Evolutionary conservation across 2,797 vertebrate species (phyloP).

Genomic region (Tinamus major): DNA sequence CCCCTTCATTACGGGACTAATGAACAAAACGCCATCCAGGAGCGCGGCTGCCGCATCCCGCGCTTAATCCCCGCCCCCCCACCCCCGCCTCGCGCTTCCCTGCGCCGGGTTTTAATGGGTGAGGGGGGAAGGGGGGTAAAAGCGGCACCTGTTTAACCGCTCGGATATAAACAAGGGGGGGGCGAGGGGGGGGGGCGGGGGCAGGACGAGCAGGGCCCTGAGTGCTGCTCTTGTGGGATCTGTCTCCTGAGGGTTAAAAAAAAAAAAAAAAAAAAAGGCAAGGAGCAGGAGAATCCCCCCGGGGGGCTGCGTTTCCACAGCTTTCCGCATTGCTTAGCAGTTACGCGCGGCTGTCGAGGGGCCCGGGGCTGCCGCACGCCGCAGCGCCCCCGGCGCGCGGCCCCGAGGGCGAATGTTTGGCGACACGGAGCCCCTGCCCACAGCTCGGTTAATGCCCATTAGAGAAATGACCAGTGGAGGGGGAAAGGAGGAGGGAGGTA

Average conservation of each 20-base stretch:
- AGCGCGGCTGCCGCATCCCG: conserved; percentile 42
- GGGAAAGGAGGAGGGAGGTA: too few species aligned
- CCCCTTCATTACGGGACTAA: conserved; percentile 44
- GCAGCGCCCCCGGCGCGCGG: too few species aligned
- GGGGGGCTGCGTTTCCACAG: background rate
- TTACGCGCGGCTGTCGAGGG: background rate
- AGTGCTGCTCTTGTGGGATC: background rate
- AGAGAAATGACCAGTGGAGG: background rate
- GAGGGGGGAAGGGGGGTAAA: background rate
- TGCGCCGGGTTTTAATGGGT: too few species aligned
- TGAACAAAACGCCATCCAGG: conserved; percentile 2
- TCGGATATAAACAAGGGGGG: background rate
- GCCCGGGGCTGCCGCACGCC: too few species aligned
- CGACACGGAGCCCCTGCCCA: too few species aligned
- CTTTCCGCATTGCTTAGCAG: conserved; percentile 34
- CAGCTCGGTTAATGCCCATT: background rate
- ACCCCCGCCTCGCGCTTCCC: too few species aligned
- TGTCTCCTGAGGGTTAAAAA: background rate
- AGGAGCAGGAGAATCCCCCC: too few species aligned
- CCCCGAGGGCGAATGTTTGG: too few species aligned
- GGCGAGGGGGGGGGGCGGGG: too few species aligned
- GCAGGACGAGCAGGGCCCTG: background rate
- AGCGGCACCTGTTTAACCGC: conserved; percentile 67
- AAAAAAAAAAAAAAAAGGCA: background rate
- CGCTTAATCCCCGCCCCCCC: conserved; percentile 7